Percentiles rank a stretch among this genome's conserved stretches.
Evolutionary conservation across 2,888 invertebrate genomes (phyloP).

Genomic region (Pristionchus mayeri): DNA sequence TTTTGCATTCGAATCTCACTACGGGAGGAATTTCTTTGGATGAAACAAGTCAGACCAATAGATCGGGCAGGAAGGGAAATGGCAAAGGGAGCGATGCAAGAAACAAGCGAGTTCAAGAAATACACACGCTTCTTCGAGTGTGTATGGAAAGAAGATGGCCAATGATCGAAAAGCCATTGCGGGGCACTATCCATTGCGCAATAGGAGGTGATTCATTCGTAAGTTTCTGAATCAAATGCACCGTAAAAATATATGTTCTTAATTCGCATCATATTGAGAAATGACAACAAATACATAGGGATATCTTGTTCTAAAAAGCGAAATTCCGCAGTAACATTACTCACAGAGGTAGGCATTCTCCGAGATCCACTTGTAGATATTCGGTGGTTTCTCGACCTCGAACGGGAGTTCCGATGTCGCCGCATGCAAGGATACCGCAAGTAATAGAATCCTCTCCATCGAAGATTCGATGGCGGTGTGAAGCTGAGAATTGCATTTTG

Average conservation of each 20-base stretch:
- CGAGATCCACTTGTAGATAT: constrained; percentile 72
- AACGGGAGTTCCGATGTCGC: neutral
- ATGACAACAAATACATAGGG: too few relatives aligned
- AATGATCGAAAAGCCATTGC: neutral
- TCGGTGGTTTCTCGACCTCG: constrained; percentile 58
- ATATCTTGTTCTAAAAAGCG: too few relatives aligned
- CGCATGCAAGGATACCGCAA: neutral
- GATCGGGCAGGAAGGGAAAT: neutral
- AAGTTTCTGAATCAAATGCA: too few relatives aligned
- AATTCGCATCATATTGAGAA: too few relatives aligned
- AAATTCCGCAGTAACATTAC: too few relatives aligned
- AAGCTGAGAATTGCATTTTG: neutral
- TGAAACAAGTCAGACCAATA: neutral
- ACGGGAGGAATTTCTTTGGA: neutral
- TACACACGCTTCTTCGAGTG: neutral
- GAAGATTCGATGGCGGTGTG: constrained; percentile 8
- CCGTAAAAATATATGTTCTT: too few relatives aligned
- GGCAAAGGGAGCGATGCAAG: neutral
- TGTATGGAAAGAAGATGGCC: neutral
- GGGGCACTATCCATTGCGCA: constrained; percentile 1
- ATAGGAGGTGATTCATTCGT: too few relatives aligned
- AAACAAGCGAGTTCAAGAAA: neutral
- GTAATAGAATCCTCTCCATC: constrained; percentile 27
- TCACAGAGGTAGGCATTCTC: constrained; percentile 74
- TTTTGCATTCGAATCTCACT: too few relatives aligned